Percentiles rank a stretch among this genome's conserved stretches.
Evolutionary conservation across 2,888 invertebrate genomes (phyloP).

Genomic region (Oligia latruncula): DNA sequence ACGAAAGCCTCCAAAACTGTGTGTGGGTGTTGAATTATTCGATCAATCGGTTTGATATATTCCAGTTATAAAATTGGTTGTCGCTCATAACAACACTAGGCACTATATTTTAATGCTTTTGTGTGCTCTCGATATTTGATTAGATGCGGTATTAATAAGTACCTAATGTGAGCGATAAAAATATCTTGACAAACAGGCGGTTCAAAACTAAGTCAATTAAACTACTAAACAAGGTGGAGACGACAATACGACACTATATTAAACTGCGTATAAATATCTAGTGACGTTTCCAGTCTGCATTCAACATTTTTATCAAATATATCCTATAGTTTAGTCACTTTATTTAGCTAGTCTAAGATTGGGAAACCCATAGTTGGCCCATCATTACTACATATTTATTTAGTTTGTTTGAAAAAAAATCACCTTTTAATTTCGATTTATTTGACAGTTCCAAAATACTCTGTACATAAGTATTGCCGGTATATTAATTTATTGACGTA

Average conservation of each 20-base stretch:
- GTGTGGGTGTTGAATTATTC: conserved; percentile 6
- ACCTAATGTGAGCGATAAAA: background rate
- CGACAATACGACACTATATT: background rate
- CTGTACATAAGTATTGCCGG: background rate
- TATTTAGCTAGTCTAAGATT: background rate
- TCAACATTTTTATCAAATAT: background rate
- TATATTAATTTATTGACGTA: background rate
- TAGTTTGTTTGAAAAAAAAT: too few relatives aligned
- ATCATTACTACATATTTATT: too few relatives aligned
- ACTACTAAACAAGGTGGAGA: background rate
- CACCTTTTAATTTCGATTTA: background rate
- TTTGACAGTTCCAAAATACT: background rate
- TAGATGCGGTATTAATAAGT: background rate
- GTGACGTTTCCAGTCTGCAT: background rate
- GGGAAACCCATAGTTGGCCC: background rate
- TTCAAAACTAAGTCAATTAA: background rate
- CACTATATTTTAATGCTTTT: background rate
- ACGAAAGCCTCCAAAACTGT: background rate
- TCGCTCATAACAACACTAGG: background rate
- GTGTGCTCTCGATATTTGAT: conserved; percentile 1
- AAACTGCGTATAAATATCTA: background rate
- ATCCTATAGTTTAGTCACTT: background rate
- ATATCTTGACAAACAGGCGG: background rate
- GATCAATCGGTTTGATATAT: conserved; percentile 13
- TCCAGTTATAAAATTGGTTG: conserved; percentile 39